These are phyloP conservation scores for Ophion ventricosus DNA, from an alignment of 2,888 invertebrate species.

Conservation along the genomic window DNA sequence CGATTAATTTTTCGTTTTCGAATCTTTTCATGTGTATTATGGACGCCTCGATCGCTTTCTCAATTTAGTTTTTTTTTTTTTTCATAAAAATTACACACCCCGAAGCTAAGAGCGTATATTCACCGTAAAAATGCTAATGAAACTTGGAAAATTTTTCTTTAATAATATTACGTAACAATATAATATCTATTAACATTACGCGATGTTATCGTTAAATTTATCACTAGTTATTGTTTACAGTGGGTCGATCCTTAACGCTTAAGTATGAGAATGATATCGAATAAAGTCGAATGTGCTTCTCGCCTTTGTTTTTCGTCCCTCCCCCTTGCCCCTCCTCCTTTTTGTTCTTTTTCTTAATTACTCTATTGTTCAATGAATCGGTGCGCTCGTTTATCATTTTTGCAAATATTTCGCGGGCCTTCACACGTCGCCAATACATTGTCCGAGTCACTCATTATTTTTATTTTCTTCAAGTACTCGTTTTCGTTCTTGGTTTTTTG, in stretches of 20 bases:
- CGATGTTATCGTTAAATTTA: constrained; percentile 72
- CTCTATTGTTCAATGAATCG: constrained; percentile 18
- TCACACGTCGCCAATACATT: too few relatives aligned
- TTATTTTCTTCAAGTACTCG: constrained; percentile 35
- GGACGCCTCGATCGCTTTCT: background rate
- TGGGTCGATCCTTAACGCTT: constrained; percentile 68
- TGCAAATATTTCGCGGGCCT: constrained; percentile 12
- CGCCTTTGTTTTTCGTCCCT: constrained; percentile 10
- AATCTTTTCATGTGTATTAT: constrained; percentile 12
- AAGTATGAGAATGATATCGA: constrained; percentile 73
- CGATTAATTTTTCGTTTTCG: background rate
- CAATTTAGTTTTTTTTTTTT: constrained; percentile 49
- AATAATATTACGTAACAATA: constrained; percentile 70
- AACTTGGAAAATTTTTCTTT: constrained; percentile 73
- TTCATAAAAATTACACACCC: constrained; percentile 56
- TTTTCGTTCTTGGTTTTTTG: too few relatives aligned
- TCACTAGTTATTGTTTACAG: constrained; percentile 77
- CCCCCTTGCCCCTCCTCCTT: background rate
- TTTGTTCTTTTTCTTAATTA: constrained; percentile 7
- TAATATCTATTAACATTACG: constrained; percentile 74
- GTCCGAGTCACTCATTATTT: constrained; percentile 10
- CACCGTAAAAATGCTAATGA: constrained; percentile 76
- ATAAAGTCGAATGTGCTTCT: constrained; percentile 66
- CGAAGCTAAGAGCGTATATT: constrained; percentile 41
- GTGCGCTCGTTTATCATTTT: constrained; percentile 33